Evolutionary conservation across 2,888 invertebrate genomes (phyloP), one percentile per base, ranked within the genome.

Genomic region (Machimus rusticus): DNA sequence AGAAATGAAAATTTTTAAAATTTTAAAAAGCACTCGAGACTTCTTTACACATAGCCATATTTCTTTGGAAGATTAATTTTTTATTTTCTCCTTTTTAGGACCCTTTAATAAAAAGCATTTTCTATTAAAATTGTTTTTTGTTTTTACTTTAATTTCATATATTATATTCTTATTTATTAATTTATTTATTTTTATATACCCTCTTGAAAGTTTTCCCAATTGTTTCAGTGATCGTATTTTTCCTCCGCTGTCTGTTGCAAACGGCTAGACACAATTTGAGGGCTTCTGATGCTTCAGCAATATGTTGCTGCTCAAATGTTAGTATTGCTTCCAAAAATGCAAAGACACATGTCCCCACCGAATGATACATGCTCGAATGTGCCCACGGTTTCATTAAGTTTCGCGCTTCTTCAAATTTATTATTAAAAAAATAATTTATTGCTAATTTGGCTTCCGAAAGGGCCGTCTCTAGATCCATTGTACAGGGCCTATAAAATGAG

Each of bases 311-410:
- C 91, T 99, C 98, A 91, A 98, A 98, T 2, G 99, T 99, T 91
- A 99, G 94, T 91, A 98, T 95, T 0, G 99, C 98, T 91, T 99
- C 98, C 55, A 99, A 94, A 92, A 97, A 99, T 90, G 96, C 94
- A 91, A 99, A 98, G 43, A 98, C 97, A 5, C 97, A 95, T 89
- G 96, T 95, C 2, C 99, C 99, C 87, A 99, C 93, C 1, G 98
- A 96, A 93, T 99, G 99, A 91, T 99, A 99, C 94, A 99, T 95
- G 88, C 98, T 98, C 77, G 94, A 94, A 81, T 95, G 94, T 5
- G 96, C 95, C 97, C 96, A 96, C 87, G 97, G 97, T 90, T 95
- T 94, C 94, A 98, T 95, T 88, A 97, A 93, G 86, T 94, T 94
- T 92, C 95, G 95, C 0, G 99, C 98, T 90, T 96, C 96, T 14